These are phyloP conservation scores for Lutraria lutraria DNA, from an alignment of 2,888 invertebrate genomes.

Conservation along the genomic window DNA sequence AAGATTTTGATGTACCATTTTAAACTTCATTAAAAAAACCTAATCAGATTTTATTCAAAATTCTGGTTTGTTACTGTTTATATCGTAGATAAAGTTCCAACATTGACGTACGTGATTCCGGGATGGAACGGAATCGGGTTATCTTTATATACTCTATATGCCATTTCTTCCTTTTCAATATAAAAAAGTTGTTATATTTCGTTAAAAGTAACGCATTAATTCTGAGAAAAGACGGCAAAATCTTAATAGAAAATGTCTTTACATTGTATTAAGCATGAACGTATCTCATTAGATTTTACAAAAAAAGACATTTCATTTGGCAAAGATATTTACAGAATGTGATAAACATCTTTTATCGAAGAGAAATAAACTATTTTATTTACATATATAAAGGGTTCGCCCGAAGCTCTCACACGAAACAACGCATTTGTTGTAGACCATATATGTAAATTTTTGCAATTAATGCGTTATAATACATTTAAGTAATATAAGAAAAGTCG, in stretches of 20 bases:
- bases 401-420: no score
- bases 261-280: not conserved
- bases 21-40: not conserved
- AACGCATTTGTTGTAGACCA: no score
- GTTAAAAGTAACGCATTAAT: conserved; percentile 14
- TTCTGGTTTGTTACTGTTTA: not conserved
- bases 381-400: no score
- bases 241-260: not conserved
- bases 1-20: no score
- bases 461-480: no score
- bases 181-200: not conserved
- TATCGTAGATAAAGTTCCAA: not conserved
- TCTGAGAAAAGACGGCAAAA: not conserved
- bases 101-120: not conserved
- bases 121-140: not conserved
- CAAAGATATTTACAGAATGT: not conserved
- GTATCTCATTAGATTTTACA: not conserved
- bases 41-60: not conserved
- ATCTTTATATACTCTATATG: not conserved
- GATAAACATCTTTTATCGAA: not conserved
- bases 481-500: no score
- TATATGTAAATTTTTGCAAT: no score
- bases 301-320: not conserved
- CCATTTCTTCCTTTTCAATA: no score
- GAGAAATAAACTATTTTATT: no score